Conservation (phyloP, 2,113 vertebrate species). For the Haplotaxodon microlepis region DNA sequence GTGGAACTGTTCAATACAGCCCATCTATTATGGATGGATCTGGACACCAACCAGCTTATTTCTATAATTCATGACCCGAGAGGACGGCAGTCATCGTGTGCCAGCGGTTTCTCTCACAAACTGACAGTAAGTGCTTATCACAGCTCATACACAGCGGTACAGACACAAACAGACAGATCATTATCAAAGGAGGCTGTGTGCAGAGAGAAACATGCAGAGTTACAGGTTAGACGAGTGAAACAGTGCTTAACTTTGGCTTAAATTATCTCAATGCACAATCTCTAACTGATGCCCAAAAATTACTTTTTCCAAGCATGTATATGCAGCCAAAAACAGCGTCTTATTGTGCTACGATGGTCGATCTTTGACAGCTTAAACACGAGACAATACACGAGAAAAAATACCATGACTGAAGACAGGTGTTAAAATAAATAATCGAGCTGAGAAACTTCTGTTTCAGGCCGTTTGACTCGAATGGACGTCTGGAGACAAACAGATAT, state of each 20-base stretch:
- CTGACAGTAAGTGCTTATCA: slow-evolving; percentile 34
- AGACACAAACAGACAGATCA: slow-evolving; percentile 25
- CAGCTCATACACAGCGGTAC: slow-evolving; percentile 17
- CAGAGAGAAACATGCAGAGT: slow-evolving; percentile 58
- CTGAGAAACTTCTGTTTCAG: slow-evolving; percentile 18
- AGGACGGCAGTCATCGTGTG: not conserved
- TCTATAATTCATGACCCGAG: slow-evolving; percentile 57
- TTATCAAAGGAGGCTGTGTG: slow-evolving; percentile 42
- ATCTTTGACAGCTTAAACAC: not conserved
- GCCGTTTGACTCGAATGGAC: slow-evolving; percentile 20
- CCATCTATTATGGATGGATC: slow-evolving; percentile 53
- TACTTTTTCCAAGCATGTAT: not conserved
- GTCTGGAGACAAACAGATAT: slow-evolving; percentile 37
- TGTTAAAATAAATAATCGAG: not conserved
- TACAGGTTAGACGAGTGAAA: slow-evolving; percentile 43
- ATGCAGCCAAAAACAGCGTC: not conserved
- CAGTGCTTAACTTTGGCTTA: not conserved
- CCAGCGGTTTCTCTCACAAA: slow-evolving; percentile 1
- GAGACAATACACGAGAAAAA: not conserved
- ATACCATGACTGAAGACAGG: not conserved
- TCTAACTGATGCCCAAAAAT: not conserved
- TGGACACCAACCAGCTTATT: slow-evolving; percentile 38
- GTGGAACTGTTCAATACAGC: slow-evolving; percentile 32
- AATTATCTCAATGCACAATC: not conserved
- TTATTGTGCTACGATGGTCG: not conserved